Conservation (phyloP, 2,113 vertebrate genomes). For the Dasyurus viverrinus region DNA sequence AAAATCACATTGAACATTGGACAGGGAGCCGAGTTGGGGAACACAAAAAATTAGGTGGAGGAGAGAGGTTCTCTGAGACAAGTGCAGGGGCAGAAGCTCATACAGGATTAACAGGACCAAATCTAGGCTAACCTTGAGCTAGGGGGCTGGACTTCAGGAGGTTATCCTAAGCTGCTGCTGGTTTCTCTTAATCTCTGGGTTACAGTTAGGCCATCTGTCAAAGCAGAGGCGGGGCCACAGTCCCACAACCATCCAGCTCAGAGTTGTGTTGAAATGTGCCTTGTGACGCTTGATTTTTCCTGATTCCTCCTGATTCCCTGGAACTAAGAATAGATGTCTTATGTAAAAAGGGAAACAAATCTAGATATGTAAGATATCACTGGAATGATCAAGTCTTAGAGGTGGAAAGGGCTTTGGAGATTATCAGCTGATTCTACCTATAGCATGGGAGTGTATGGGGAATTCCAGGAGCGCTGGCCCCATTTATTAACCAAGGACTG, state of each 20-base stretch:
- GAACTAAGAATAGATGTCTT: conserved; percentile 13
- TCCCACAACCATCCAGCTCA: conserved; percentile 11
- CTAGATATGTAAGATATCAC: background rate
- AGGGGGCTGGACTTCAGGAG: conserved; percentile 62
- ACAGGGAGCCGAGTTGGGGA: background rate
- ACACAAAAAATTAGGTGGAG: background rate
- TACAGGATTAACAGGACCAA: conserved; percentile 16
- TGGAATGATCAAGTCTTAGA: background rate
- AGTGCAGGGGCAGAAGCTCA: background rate
- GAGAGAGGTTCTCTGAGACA: conserved; percentile 30
- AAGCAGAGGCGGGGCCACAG: conserved; percentile 30
- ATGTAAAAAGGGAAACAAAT: conserved; percentile 50
- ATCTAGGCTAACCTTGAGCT: conserved; percentile 57
- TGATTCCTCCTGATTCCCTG: background rate
- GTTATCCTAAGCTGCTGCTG: conserved; percentile 70
- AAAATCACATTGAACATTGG: background rate
- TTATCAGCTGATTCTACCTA: background rate
- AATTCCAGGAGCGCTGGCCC: background rate
- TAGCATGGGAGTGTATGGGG: background rate
- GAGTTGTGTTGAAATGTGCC: background rate
- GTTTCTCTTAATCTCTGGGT: conserved; percentile 62
- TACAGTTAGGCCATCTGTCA: conserved; percentile 67
- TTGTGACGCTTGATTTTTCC: background rate
- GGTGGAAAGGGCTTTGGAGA: background rate
- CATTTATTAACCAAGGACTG: background rate